Evolutionary conservation across 2,888 invertebrate genomes (phyloP), one percentile per base, ranked within the genome.

Genomic region (Eilema depressum): DNA sequence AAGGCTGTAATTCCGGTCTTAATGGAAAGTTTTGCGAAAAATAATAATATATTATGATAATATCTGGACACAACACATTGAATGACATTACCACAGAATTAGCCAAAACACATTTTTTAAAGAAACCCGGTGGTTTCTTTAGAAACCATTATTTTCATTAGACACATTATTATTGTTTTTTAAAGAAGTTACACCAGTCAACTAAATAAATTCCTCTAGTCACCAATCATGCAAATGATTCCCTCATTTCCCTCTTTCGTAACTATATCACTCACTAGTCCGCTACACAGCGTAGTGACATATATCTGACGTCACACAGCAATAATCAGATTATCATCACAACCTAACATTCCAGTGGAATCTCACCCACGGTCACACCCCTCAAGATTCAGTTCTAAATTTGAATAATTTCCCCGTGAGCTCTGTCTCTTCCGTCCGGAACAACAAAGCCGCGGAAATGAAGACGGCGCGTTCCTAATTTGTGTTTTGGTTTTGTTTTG

Each of bases 391-490:
- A 74, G 71, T 79, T 80, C 28, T 20, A 23, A 78, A 83, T 82
- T 76, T 79, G 76, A 82, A 85, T 80, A 82, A 80, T 80, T 70
- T 76, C 59, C 68, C 65, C 71, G 74, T 74, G 77, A 79, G 75
- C 78, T 78, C 76, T 81, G 75, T 80, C 69, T 74, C 64, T 75
- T 70, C 70, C 71, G 68, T 74, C 73, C 69, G 72, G 60, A 72
- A 82, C 82, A 82, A 86, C 83, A 86, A 86, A 85, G 83, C 75
- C 67, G 62, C 76, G 83, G 85, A 86, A 86, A 85, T 83, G 80
- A 85, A 83, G 74, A 75, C 70, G 76, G 71, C 69, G 56, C 66
- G 69, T 62, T 60, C 69, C 41, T 84, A 76, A 84, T 80, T 53
- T 81, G 78, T 78, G 68, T 71, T 76, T 74, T 26, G 70, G 69